A percentile compares a stretch with the other conserved stretches of the same genome.
These are phyloP conservation scores for Rhadinocentrus ornatus DNA, from an alignment of 2,797 vertebrate genomes.

Conservation along the genomic window DNA sequence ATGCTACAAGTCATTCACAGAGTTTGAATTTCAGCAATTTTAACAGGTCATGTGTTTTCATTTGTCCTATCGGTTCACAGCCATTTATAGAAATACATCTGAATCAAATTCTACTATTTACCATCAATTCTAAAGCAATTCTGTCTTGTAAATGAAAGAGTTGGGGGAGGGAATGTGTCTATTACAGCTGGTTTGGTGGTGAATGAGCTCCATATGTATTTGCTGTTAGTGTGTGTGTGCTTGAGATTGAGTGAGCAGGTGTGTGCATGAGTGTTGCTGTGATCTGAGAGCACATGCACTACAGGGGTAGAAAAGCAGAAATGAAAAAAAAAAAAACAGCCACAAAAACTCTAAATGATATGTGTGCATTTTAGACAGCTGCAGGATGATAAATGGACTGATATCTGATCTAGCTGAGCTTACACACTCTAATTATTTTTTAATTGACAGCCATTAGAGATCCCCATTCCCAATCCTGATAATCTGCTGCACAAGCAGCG, in stretches of 20 bases:
- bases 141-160: constrained; percentile 66
- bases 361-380: constrained; percentile 49
- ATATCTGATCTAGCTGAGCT: constrained; percentile 78
- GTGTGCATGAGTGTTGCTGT: constrained; percentile 4
- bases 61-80: constrained; percentile 56
- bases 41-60: constrained; percentile 64
- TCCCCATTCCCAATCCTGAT: constrained; percentile 77
- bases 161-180: constrained; percentile 63
- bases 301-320: constrained; percentile 23
- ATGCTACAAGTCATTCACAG: constrained; percentile 37
- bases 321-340: constrained; percentile 16
- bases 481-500: constrained; percentile 67
- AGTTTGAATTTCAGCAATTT: constrained; percentile 60
- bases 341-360: constrained; percentile 30
- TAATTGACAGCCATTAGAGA: constrained; percentile 85
- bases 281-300: constrained; percentile 15
- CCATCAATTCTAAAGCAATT: constrained; percentile 70
- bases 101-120: constrained; percentile 71
- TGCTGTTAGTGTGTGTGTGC: constrained; percentile 44
- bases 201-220: constrained; percentile 72
- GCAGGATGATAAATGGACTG: constrained; percentile 77
- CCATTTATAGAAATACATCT: constrained; percentile 61
- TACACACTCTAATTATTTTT: constrained; percentile 83
- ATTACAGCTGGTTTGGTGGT: constrained; percentile 67
- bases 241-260: constrained; percentile 13